Base-by-base conservation (phyloP, 2,113 vertebrate species). In the Spermophilus dauricus region DNA sequence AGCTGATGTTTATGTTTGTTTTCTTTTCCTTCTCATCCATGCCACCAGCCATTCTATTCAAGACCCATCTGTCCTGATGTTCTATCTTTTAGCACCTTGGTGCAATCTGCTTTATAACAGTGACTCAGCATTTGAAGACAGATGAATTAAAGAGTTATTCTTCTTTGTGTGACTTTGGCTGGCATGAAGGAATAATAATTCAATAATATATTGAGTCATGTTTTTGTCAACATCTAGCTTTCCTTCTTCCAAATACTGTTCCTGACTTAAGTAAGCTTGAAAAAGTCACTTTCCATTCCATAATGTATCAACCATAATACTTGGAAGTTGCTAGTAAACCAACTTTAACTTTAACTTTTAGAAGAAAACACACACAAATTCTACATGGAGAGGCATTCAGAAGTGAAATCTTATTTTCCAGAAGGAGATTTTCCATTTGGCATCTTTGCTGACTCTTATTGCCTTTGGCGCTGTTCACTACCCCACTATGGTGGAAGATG, bases 391-490 rank as follows among this genome's bases (percentile, higher is more conserved):
- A 84, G 42, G 7, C 32, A n/a, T 75, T 76, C 37, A 53, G 58
- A 95, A 76, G 9, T 85, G 48, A 89, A 94, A 82, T 37, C 22
- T 56, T 86, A n/a, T 67, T 51, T 94, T 80, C 65, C 39, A 82
- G 30, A 86, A 53, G 39, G 48, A 32, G 8, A 58, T 75, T 92
- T 89, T 96, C 63, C 14, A 78, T n/a, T 9, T 88, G 92, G 39
- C 1, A 4, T 48, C 26, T 86, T 42, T 58, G 24, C 78, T 91
- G 65, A 83, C n/a, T 84, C 37, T 45, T n/a, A n/a, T 69, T 83
- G 34, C 4, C 72, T 84, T 88, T 12, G 32, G 56, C 7, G 10
- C 48, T 24, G 8, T 12, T 42, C 22, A 53, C 34, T 39, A 10
- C 42, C 34, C 65, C n/a, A n/a, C 0, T 34, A 11, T 80, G 45